Percentiles rank a stretch among this genome's conserved stretches.
Evolutionary conservation across 2,113 vertebrate genomes (phyloP).

Genomic region (Globicephala melas): DNA sequence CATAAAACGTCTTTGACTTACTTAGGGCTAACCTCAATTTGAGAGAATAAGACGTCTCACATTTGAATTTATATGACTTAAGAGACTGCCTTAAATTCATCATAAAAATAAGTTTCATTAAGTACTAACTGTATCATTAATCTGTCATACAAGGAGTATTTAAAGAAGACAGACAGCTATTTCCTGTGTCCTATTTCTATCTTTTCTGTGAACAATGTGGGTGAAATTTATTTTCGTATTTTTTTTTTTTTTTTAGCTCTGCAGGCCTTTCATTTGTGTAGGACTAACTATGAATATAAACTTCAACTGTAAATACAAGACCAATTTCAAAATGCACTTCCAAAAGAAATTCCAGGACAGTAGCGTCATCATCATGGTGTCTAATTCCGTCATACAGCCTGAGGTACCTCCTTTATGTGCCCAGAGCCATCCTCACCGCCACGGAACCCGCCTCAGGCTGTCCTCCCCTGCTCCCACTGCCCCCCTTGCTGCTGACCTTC

Average conservation of each 20-base stretch:
- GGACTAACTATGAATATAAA: not conserved
- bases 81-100: not conserved
- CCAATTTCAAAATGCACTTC: not conserved
- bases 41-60: not conserved
- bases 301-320: not conserved
- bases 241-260: not conserved
- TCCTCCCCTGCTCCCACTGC: fast-evolving
- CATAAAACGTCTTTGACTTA: not conserved
- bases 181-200: not conserved
- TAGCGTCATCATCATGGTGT: fast-evolving
- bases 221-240: not conserved
- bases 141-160: not conserved
- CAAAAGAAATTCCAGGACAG: not conserved
- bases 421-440: fast-evolving
- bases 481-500: not conserved
- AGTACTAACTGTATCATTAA: not conserved
- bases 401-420: fast-evolving
- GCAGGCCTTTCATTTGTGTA: not conserved
- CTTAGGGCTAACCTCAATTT: not conserved
- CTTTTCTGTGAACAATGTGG: not conserved
- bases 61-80: not conserved
- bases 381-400: not conserved
- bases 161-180: not conserved
- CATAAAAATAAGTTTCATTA: not conserved
- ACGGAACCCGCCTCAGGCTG: not conserved